Conservation (phyloP, 37 sponge, comb jelly and placozoan species). For the Chondrosia reniformis region DNA sequence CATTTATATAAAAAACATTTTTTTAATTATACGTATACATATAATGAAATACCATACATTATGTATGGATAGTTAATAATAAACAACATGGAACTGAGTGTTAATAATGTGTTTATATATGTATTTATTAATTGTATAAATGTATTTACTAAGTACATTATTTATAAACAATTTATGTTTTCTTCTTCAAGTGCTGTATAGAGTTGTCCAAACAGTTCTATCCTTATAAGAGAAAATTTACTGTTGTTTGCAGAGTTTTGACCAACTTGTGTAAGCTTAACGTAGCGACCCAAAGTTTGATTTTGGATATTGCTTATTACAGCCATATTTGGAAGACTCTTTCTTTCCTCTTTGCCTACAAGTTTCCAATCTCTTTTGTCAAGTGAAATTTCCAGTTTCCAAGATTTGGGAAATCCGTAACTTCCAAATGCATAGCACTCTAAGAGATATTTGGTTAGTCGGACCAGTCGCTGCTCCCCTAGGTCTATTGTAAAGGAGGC, state of each 20-base stretch:
- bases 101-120: too few relatives aligned
- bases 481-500: constrained; percentile 15
- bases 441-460: neutral
- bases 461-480: constrained; percentile 6
- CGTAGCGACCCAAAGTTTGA: constrained; percentile 1
- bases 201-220: constrained; percentile 22
- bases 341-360: neutral
- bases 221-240: constrained; percentile 21
- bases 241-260: neutral
- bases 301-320: neutral
- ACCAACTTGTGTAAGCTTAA: constrained; percentile 13
- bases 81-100: too few relatives aligned
- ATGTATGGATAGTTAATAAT: too few relatives aligned
- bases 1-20: too few relatives aligned
- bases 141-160: too few relatives aligned
- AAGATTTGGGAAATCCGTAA: constrained; percentile 2
- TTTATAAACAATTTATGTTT: too few relatives aligned
- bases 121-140: too few relatives aligned
- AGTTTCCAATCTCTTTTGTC: neutral
- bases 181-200: constrained; percentile 10
- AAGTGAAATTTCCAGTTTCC: constrained; percentile 6
- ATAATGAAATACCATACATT: too few relatives aligned
- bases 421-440: constrained; percentile 8
- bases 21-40: too few relatives aligned
- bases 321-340: neutral